Percentiles rank a stretch among this genome's conserved stretches.
These are phyloP conservation scores for Adelges cooleyi DNA, from an alignment of 1,140 invertebrate species.

Conservation along the genomic window DNA sequence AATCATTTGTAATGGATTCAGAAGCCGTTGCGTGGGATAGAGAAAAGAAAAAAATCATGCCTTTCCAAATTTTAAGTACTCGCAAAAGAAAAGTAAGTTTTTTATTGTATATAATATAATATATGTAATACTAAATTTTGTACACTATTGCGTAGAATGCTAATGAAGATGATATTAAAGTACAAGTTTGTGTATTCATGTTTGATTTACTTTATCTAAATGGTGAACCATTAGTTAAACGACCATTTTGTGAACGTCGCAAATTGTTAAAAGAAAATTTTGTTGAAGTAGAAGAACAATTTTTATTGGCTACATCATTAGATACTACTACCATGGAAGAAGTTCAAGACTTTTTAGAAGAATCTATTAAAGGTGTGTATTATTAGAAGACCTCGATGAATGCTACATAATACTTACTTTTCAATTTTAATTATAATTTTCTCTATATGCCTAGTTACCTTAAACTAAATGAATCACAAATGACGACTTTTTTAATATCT, in stretches of 20 bases:
- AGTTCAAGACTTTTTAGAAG: conserved; percentile 87
- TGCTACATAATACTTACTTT: background rate
- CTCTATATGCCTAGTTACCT: no score
- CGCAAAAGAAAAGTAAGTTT: conserved; percentile 77
- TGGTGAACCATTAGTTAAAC: conserved; percentile 69
- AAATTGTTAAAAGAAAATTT: conserved; percentile 65
- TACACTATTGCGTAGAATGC: conserved; percentile 55
- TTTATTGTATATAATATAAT: background rate
- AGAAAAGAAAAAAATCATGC: conserved; percentile 80
- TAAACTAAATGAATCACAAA: background rate
- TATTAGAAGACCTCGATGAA: background rate
- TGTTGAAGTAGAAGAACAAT: conserved; percentile 64
- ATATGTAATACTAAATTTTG: conserved; percentile 1
- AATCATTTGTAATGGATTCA: conserved; percentile 85
- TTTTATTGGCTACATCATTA: conserved; percentile 74
- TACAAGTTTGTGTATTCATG: conserved; percentile 94
- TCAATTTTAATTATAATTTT: no score
- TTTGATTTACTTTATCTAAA: conserved; percentile 97
- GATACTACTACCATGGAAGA: conserved; percentile 84
- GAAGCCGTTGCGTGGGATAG: conserved; percentile 96
- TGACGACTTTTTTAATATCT: background rate
- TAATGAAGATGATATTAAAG: conserved; percentile 77
- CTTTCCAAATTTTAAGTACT: conserved; percentile 94
- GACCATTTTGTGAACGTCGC: conserved; percentile 65
- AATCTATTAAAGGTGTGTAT: conserved; percentile 72